These are phyloP conservation scores for Clarias fuscus DNA, from an alignment of 2,797 vertebrate genomes.

Conservation along the genomic window DNA sequence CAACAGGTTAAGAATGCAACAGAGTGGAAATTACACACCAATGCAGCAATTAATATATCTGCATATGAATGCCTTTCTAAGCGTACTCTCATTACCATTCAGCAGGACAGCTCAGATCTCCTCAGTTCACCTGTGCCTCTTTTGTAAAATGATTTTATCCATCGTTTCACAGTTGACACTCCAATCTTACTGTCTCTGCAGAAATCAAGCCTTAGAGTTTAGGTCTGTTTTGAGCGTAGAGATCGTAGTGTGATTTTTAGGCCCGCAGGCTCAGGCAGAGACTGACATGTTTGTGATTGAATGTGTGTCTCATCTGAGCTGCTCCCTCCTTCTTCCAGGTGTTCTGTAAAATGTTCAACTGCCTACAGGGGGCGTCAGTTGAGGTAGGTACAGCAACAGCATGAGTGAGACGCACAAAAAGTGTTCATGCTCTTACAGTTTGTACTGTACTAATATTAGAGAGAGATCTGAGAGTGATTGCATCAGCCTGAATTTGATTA, in stretches of 20 bases:
- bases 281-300: constrained; percentile 29
- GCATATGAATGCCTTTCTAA: constrained; percentile 18
- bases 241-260: constrained; percentile 6
- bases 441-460: constrained; percentile 21
- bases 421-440: neutral
- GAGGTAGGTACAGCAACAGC: constrained; percentile 67
- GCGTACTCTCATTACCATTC: constrained; percentile 37
- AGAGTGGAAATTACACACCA: constrained; percentile 17
- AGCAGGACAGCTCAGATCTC: constrained; percentile 8
- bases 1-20: constrained; percentile 51
- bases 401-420: constrained; percentile 21
- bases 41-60: constrained; percentile 43
- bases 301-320: constrained; percentile 36
- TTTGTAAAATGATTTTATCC: constrained; percentile 4
- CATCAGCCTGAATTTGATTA: neutral
- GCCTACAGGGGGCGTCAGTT: constrained; percentile 67
- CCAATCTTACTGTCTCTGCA: neutral
- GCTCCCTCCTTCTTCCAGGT: constrained; percentile 64
- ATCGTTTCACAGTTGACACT: neutral
- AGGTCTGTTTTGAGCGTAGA: neutral
- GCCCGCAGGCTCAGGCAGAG: constrained; percentile 5
- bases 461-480: constrained; percentile 8
- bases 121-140: neutral
- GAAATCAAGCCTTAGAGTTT: constrained; percentile 6
- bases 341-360: constrained; percentile 74